Evolutionary conservation across 2,797 vertebrate genomes (phyloP).

Genomic region (Valencia hispanica): DNA sequence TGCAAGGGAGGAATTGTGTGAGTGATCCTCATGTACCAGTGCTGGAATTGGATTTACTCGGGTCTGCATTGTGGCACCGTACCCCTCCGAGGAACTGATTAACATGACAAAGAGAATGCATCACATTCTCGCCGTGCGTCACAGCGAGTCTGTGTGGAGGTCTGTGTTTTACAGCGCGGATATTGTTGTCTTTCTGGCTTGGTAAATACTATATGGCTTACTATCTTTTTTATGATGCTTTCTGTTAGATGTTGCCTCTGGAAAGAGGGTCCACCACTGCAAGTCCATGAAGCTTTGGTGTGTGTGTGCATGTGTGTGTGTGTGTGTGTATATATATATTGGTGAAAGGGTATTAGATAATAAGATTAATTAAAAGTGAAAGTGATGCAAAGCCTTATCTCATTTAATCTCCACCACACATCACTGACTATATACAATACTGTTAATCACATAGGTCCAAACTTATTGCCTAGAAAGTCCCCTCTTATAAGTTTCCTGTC

Average conservation of each 20-base stretch:
- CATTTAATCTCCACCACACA: constrained; percentile 56
- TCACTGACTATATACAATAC: constrained; percentile 61
- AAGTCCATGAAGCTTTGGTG: constrained; percentile 28
- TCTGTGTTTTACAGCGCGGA: constrained; percentile 23
- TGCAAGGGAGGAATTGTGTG: constrained; percentile 30
- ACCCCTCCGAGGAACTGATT: constrained; percentile 62
- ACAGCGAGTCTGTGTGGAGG: constrained; percentile 6
- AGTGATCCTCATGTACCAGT: constrained; percentile 48
- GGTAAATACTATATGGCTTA: constrained; percentile 64
- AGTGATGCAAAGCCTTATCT: constrained; percentile 68
- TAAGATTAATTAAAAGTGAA: constrained; percentile 74
- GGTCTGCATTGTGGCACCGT: constrained; percentile 38
- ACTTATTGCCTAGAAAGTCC: constrained; percentile 20
- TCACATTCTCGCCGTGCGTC: constrained; percentile 37
- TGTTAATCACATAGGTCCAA: constrained; percentile 45
- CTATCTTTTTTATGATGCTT: constrained; percentile 53
- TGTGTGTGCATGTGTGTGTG: constrained; percentile 36
- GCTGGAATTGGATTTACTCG: constrained; percentile 56
- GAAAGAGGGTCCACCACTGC: constrained; percentile 17
- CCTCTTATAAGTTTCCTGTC: constrained; percentile 24
- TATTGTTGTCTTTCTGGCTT: constrained; percentile 43
- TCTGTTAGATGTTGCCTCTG: constrained; percentile 45
- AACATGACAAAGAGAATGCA: constrained; percentile 68
- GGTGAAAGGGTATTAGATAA: constrained; percentile 55
- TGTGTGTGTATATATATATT: constrained; percentile 32